phyloP scores from a whole-genome alignment of 2,797 vertebrate genomes.

The Phoxinus dragarum region DNA sequence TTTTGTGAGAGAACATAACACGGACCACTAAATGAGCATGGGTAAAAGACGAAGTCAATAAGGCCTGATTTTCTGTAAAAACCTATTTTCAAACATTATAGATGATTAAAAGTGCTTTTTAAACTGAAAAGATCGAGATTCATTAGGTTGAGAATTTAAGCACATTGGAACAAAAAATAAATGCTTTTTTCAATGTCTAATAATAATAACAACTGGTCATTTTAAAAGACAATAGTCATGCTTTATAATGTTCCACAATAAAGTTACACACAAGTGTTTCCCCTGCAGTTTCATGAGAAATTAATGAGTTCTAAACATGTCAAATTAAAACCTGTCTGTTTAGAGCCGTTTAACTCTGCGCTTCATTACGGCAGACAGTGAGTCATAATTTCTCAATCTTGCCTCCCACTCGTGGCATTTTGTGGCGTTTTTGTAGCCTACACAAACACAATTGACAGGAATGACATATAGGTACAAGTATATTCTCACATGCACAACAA shows the following conservation, averaged over 20 bases:
- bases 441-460: constrained; percentile 45
- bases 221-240: neutral
- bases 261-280: neutral
- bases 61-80: neutral
- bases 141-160: neutral
- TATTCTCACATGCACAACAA: constrained; percentile 31
- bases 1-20: neutral
- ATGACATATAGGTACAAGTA: neutral
- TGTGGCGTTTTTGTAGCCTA: constrained; percentile 17
- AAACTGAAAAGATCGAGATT: neutral
- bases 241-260: neutral
- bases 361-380: neutral
- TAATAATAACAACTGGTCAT: neutral
- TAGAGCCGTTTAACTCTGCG: neutral
- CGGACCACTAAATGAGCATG: neutral
- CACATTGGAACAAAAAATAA: neutral
- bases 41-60: neutral
- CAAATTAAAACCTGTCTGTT: neutral
- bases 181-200: neutral
- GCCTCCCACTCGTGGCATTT: constrained; percentile 50
- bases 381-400: constrained; percentile 42
- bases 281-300: neutral
- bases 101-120: neutral
- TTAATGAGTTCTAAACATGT: neutral
- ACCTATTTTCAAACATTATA: neutral